These are phyloP conservation scores for Ceuthmochares aereus DNA, from an alignment of 2,113 vertebrate species.

Conservation along the genomic window DNA sequence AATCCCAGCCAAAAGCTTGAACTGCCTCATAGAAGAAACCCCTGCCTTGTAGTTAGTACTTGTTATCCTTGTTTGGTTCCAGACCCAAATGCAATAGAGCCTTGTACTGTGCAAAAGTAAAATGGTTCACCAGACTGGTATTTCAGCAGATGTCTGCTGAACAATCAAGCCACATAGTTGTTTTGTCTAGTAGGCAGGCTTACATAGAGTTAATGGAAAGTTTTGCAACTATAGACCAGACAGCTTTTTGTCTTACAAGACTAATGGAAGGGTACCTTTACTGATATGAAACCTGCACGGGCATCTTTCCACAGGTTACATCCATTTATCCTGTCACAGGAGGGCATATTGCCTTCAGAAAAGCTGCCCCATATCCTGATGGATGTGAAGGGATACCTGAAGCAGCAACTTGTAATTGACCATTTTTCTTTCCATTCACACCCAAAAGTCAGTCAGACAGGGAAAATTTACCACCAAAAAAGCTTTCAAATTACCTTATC, in stretches of 20 bases:
- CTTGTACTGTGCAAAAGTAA: background rate
- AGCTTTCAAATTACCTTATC: background rate
- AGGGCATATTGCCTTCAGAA: background rate
- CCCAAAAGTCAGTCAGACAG: background rate
- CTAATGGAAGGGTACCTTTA: background rate
- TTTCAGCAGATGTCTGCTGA: background rate
- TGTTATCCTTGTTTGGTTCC: background rate
- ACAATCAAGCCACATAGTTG: background rate
- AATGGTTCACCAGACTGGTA: background rate
- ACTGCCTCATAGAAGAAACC: background rate
- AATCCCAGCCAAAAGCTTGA: background rate
- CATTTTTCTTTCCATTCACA: background rate
- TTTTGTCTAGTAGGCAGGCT: background rate
- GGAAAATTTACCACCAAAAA: background rate
- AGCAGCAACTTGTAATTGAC: accelerated
- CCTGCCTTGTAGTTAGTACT: background rate
- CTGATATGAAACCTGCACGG: background rate
- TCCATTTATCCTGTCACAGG: background rate
- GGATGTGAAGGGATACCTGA: background rate
- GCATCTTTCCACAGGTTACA: background rate
- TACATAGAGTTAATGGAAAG: background rate
- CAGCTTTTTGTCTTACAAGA: background rate
- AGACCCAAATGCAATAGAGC: background rate
- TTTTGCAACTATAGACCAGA: background rate
- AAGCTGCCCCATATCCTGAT: background rate